Evolutionary conservation across 2,797 vertebrate genomes (phyloP), one percentile per base, ranked within the genome.

Genomic region (Sebastiscus albofasciatus): DNA sequence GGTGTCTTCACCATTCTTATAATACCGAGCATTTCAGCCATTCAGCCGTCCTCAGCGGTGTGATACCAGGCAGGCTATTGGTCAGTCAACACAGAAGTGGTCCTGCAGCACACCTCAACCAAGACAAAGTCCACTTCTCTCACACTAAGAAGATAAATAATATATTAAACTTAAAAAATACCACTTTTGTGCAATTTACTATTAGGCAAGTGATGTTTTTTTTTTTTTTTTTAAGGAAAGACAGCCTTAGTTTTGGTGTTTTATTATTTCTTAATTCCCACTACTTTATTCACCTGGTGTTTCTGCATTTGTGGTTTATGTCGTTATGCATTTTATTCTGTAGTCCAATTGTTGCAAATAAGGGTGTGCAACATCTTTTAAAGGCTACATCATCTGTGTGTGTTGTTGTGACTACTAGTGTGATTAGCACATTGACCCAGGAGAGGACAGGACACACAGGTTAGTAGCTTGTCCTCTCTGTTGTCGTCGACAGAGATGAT

Each of bases 51-150:
- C 58, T 7, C 70, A 6, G 56, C 3, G 39, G 66, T 20, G 24
- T 34, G 84, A 20, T 33, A 64, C 2, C 64, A 39, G 60, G 34
- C 69, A 75, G 73, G 64, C 71, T 29, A 82, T 89, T 90, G 86
- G 90, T 67, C 88, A 68, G 76, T 72, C 54, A 18, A 39, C 39
- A 27, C 27, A 24, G 18, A 72, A 27, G 31, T 20, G 42, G 77
- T 36, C 39, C 60, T 27, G 3, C 26, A 42, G 31, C 60, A 49
- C 59, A 6, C 27, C 33, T 49, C 26, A 27, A 39, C 3, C 11
- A 33, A 81, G 79, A 6, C 90, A 86, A 88, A 90, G 90, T 92
- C 88, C 90, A 79, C 52, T 60, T 81, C 55, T 27, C 7, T 66
- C 49, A 33, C 1, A 2, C 49, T 36, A 10, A 0, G 2, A 20